These are phyloP conservation scores for Actinostola sp. DNA, from an alignment of 92 coral and sea anemone genomes.

Conservation along the genomic window DNA sequence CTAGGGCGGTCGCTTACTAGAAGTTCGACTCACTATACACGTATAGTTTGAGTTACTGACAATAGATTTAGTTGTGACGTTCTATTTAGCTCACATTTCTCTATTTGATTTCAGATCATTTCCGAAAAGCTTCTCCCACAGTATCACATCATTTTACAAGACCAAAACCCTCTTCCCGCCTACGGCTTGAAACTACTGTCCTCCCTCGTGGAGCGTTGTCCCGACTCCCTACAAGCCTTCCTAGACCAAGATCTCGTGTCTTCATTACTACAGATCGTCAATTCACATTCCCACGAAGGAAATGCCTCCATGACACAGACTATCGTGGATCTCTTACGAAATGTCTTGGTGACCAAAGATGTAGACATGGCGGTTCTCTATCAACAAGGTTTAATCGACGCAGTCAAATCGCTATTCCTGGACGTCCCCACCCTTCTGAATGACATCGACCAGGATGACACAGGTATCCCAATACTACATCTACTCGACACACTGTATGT, in stretches of 20 bases:
- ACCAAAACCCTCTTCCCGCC: conserved; percentile 97
- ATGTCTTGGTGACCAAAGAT: conserved; percentile 68
- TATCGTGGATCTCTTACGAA: conserved; percentile 77
- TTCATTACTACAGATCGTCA: conserved; percentile 73
- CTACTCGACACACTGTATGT: conserved; percentile 80
- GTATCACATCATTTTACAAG: conserved; percentile 90
- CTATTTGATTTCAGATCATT: conserved; percentile 64
- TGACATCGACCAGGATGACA: conserved; percentile 40
- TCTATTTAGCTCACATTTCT: no score
- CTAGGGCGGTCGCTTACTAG: no score
- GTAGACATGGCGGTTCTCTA: conserved; percentile 73
- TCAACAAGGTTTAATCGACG: conserved; percentile 93
- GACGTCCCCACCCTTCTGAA: conserved; percentile 50
- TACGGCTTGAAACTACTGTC: conserved; percentile 90
- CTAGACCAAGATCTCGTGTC: conserved; percentile 76
- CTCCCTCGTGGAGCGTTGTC: conserved; percentile 88
- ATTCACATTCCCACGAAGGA: conserved; percentile 71
- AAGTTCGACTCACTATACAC: no score
- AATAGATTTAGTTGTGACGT: no score
- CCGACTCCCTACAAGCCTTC: conserved; percentile 68
- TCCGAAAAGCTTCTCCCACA: conserved; percentile 80
- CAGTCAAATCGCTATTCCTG: conserved; percentile 80
- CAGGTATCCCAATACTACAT: conserved; percentile 63
- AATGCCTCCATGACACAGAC: conserved; percentile 71
- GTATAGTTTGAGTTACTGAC: no score